Conservation (phyloP, 2,113 vertebrate species). For the Gallinago undulata region DNA sequence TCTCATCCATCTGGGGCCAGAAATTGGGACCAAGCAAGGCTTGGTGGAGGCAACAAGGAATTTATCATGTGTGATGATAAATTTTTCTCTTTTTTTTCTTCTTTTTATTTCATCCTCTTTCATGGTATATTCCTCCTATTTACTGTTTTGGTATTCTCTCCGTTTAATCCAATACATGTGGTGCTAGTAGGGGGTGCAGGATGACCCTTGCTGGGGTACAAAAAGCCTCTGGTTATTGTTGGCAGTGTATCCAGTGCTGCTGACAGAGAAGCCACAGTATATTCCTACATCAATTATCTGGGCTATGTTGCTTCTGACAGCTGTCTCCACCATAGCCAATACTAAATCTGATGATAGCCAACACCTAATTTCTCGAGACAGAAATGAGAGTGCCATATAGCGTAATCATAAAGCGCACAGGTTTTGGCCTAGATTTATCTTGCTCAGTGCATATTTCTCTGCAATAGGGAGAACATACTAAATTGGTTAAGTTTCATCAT, state of each 20-base stretch:
- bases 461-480: background rate
- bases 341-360: background rate
- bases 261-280: slow-evolving; percentile 10
- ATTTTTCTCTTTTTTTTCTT: too few species aligned
- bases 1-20: background rate
- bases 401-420: background rate
- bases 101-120: background rate
- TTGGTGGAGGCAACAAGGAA: background rate
- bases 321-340: background rate
- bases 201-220: background rate
- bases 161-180: background rate
- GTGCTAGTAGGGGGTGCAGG: background rate
- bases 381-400: background rate
- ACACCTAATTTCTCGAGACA: slow-evolving; percentile 9
- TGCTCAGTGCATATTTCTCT: background rate
- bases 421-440: background rate
- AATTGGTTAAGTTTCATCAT: background rate
- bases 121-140: background rate
- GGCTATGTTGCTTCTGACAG: background rate
- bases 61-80: background rate
- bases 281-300: slow-evolving; percentile 5
- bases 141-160: background rate
- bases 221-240: background rate
- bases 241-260: background rate
- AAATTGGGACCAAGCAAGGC: background rate